phyloP scores from a whole-genome alignment of 2,888 invertebrate species.

The Eustalomyia histrio region DNA sequence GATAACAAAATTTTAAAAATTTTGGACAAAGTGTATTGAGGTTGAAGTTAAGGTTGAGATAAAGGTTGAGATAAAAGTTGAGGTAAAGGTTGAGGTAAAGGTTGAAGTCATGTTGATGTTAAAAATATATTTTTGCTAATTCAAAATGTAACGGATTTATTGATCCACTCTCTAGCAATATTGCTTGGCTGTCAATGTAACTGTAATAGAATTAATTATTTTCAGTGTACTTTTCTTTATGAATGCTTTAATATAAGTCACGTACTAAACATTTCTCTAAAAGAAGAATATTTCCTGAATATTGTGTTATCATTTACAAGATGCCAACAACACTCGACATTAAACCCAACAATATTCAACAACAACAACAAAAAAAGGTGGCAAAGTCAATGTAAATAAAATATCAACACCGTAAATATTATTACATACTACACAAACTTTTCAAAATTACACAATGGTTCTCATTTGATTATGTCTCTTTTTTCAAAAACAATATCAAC shows the following conservation, averaged over 20 bases:
- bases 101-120: too few relatives aligned
- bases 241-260: constrained; percentile 54
- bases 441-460: constrained; percentile 20
- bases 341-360: constrained; percentile 20
- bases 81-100: too few relatives aligned
- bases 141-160: too few relatives aligned
- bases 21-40: too few relatives aligned
- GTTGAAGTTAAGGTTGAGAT: too few relatives aligned
- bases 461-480: constrained; percentile 28
- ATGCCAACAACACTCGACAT: constrained; percentile 40
- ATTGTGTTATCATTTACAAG: constrained; percentile 56
- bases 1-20: too few relatives aligned
- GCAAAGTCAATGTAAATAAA: constrained; percentile 52
- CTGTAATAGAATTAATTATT: too few relatives aligned
- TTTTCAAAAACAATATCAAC: constrained; percentile 30
- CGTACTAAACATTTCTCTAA: constrained; percentile 51
- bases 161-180: too few relatives aligned
- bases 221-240: constrained; percentile 11
- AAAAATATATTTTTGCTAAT: too few relatives aligned
- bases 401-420: constrained; percentile 17
- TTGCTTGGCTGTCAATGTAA: too few relatives aligned
- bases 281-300: constrained; percentile 56
- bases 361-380: constrained; percentile 59
- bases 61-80: too few relatives aligned
- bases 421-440: not conserved